Base-by-base conservation (phyloP, 2,888 invertebrate species). In the Orthosia gracilis region DNA sequence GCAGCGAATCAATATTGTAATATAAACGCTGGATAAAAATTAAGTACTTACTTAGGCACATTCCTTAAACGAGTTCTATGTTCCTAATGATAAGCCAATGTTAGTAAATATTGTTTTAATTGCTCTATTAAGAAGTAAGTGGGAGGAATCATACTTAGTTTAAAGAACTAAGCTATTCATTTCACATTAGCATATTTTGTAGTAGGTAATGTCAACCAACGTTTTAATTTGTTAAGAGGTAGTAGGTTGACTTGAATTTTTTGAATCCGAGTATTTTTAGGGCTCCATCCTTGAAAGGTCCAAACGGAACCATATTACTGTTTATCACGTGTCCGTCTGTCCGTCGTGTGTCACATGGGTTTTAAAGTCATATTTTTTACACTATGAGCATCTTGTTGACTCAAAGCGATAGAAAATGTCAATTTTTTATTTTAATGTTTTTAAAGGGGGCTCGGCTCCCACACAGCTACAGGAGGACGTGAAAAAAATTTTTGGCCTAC, bases 91-190 rank as follows among this genome's bases (percentile, higher is more conserved):
- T 67, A 59, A 59, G 54, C 40, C 62, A n/a, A 55, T 83, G 54
- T 31, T 15, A 67, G 73, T 83, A 80, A 80, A 80, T 84, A 83
- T 79, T 70, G 58, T 73, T 76, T 85, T 67, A 57, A 84, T 76
- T 61, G 26, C 69, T 74, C 55, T 80, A 76, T 80, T 70, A 86
- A 67, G 64, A 62, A 54, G 13, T 67, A 62, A 76, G 64, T 65
- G 31, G 45, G 4, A 54, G 54, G 50, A 61, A 83, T 83, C 58
- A 67, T 69, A 57, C 49, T 79, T 18, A 26, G 49, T 26, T 73
- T 45, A 49, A n/a, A 68, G 45, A 66, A 73, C 73, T 65, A 82
- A 68, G 55, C 66, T 72, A 59, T 55, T 69, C 3, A 23, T 55
- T 61, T 26, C 1, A 17, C 15, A 76, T 75, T 55, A 23, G 13